phyloP scores from a whole-genome alignment of 2,888 invertebrate species.

The Drosophila tanythrix region DNA sequence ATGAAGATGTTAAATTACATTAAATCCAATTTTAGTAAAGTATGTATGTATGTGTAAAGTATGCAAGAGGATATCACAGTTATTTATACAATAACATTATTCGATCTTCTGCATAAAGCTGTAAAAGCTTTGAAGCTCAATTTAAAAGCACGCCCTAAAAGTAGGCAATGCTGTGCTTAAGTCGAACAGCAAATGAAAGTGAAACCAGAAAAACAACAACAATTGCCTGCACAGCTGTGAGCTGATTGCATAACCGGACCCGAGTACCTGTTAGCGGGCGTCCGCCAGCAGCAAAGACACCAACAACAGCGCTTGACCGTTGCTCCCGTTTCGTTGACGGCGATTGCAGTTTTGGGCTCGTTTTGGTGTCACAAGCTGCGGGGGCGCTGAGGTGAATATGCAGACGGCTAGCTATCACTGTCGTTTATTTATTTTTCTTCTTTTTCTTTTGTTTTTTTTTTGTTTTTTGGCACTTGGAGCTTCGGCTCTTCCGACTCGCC shows the following conservation, averaged over 20 bases:
- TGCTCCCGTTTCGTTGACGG: conserved; percentile 64
- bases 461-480: conserved; percentile 65
- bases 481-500: conserved; percentile 69
- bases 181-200: conserved; percentile 66
- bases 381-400: conserved; percentile 26
- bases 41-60: no score
- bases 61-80: background rate
- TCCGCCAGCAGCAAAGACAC: background rate
- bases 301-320: conserved; percentile 42
- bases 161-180: conserved; percentile 16
- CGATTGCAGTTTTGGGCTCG: conserved; percentile 78
- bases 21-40: background rate
- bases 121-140: conserved; percentile 9
- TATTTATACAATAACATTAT: background rate
- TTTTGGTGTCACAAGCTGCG: conserved; percentile 61
- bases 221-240: conserved; percentile 41
- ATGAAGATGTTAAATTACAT: fast-evolving
- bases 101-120: background rate
- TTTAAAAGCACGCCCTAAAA: conserved; percentile 26
- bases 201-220: conserved; percentile 55
- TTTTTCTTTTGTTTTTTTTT: conserved; percentile 24
- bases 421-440: conserved; percentile 38
- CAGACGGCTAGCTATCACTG: conserved; percentile 3
- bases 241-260: conserved; percentile 78
- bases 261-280: conserved; percentile 46